These are phyloP conservation scores for Zoanthus sansibaricus DNA, from an alignment of 92 coral and sea anemone species.

Conservation along the genomic window DNA sequence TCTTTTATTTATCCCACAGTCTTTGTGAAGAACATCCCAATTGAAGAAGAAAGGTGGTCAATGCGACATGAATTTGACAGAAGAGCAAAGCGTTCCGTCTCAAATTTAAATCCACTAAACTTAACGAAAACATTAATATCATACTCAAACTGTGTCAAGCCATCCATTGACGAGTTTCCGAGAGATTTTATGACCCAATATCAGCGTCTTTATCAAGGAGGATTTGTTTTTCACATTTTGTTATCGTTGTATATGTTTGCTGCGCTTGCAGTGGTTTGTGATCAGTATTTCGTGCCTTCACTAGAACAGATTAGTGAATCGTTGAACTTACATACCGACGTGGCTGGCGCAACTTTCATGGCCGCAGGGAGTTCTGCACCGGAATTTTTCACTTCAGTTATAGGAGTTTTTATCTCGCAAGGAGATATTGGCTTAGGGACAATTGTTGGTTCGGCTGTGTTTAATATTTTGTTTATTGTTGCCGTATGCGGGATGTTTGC, in stretches of 20 bases:
- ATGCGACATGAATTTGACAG: neutral
- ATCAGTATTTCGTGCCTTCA: slow-evolving; percentile 84
- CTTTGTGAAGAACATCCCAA: slow-evolving; percentile 48
- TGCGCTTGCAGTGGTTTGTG: slow-evolving; percentile 74
- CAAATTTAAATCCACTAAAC: neutral
- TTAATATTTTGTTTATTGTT: slow-evolving; percentile 78
- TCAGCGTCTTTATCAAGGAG: slow-evolving; percentile 71
- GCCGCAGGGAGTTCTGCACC: slow-evolving; percentile 89
- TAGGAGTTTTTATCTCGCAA: slow-evolving; percentile 83
- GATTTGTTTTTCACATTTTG: slow-evolving; percentile 57
- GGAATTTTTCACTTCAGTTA: slow-evolving; percentile 81
- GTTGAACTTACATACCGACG: slow-evolving; percentile 65
- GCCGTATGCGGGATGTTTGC: slow-evolving; percentile 78
- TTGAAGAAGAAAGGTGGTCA: slow-evolving; percentile 9
- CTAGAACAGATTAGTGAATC: slow-evolving; percentile 70
- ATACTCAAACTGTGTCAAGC: slow-evolving; percentile 77
- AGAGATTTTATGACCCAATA: slow-evolving; percentile 76
- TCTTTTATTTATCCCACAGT: slow-evolving; percentile 73
- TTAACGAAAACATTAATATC: neutral
- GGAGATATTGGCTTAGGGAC: slow-evolving; percentile 89
- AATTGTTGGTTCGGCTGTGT: slow-evolving; percentile 81
- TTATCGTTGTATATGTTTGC: slow-evolving; percentile 76
- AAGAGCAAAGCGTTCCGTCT: slow-evolving; percentile 37
- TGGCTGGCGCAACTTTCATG: slow-evolving; percentile 94
- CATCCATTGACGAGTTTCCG: slow-evolving; percentile 84